phyloP scores from a whole-genome alignment of 2,113 vertebrate genomes.

The Cyprinus carpio region DNA sequence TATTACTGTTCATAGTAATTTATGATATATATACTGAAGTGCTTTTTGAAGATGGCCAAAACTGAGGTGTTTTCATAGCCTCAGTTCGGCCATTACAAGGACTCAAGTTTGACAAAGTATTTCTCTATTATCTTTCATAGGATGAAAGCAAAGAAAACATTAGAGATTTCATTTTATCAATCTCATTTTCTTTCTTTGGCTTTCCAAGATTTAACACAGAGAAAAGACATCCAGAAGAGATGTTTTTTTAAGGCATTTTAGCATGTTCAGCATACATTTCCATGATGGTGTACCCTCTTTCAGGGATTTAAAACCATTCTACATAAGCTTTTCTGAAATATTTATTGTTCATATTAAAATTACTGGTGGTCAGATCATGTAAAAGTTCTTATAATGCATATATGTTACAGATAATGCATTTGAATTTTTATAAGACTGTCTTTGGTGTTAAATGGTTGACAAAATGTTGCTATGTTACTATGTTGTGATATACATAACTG shows the following conservation, averaged over 20 bases:
- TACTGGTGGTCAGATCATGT: not conserved
- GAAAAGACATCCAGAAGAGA: not conserved
- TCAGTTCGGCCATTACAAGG: not conserved
- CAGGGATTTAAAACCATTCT: not conserved
- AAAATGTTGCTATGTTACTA: not conserved
- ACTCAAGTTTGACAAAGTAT: conserved; percentile 1
- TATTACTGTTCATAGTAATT: conserved; percentile 38
- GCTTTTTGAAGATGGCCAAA: conserved; percentile 19
- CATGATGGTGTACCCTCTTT: not conserved
- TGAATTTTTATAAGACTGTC: not conserved
- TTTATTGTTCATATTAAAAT: conserved; percentile 26
- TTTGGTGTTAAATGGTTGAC: not conserved
- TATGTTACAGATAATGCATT: not conserved
- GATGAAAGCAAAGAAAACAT: conserved; percentile 3
- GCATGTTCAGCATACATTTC: conserved; percentile 37
- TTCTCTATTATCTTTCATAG: not conserved
- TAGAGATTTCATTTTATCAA: not conserved
- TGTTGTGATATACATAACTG: not conserved
- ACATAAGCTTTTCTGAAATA: conserved; percentile 30
- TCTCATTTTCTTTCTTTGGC: conserved; percentile 15
- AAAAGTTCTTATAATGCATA: not conserved
- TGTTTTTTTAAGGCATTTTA: conserved; percentile 7
- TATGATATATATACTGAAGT: conserved; percentile 27
- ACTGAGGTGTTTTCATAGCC: conserved; percentile 6
- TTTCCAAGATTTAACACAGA: conserved; percentile 2